Evolutionary conservation across 2,797 vertebrate species (phyloP).

Genomic region (Alectoris magna): DNA sequence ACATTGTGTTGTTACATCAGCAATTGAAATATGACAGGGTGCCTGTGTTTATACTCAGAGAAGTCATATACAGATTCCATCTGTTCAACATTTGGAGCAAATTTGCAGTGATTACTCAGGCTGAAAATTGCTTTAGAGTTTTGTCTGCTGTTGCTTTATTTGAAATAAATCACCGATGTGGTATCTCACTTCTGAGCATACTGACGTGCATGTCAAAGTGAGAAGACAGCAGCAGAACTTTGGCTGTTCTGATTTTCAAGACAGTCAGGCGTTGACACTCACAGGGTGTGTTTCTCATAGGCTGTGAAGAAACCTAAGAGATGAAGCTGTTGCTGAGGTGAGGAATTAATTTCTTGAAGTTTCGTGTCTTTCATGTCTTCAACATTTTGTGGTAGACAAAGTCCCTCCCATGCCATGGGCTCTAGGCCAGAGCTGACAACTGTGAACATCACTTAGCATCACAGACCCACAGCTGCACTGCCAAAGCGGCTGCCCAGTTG

Average conservation of each 20-base stretch:
- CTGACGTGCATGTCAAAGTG: background rate
- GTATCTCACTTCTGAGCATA: conserved; percentile 15
- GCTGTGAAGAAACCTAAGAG: background rate
- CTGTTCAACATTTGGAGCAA: conserved; percentile 69
- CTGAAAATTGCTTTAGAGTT: conserved; percentile 70
- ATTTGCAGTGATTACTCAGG: conserved; percentile 59
- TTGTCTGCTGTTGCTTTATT: conserved; percentile 47
- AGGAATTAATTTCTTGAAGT: conserved; percentile 9
- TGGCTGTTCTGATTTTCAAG: conserved; percentile 26
- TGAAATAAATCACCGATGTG: conserved; percentile 31
- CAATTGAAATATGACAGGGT: conserved; percentile 51
- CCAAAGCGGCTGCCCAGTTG: background rate
- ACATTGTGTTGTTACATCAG: conserved; percentile 54
- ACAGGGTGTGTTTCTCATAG: background rate
- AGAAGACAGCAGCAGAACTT: conserved; percentile 53
- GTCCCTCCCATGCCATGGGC: background rate
- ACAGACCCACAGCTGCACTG: background rate
- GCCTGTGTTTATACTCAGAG: conserved; percentile 54
- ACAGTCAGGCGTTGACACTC: background rate
- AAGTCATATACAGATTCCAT: conserved; percentile 60
- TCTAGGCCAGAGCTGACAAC: background rate
- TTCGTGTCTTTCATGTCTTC: background rate
- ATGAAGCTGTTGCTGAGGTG: background rate
- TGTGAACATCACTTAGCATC: background rate
- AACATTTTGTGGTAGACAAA: background rate